These are phyloP conservation scores for Orthonychiurus folsomi DNA, from an alignment of 2,888 invertebrate species.

Conservation along the genomic window DNA sequence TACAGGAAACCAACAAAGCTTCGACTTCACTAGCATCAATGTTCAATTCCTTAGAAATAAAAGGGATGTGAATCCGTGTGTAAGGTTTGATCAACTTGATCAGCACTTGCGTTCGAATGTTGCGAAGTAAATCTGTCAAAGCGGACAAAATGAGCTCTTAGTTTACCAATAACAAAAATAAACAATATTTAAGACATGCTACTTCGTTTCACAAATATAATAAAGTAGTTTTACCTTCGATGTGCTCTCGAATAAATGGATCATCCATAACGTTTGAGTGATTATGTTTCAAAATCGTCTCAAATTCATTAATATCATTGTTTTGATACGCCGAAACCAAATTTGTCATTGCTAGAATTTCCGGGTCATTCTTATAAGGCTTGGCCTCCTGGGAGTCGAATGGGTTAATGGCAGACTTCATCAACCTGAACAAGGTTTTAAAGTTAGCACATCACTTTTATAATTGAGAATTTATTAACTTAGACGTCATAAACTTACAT, in stretches of 20 bases:
- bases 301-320: constrained; percentile 96
- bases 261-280: constrained; percentile 97
- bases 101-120: constrained; percentile 93
- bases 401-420: constrained; percentile 99
- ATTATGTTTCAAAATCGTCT: constrained; percentile 88
- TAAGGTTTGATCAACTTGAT: constrained; percentile 96
- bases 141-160: neutral
- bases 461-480: constrained; percentile 6
- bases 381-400: constrained; percentile 99
- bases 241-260: constrained; percentile 96
- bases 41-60: constrained; percentile 89
- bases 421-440: constrained; percentile 67
- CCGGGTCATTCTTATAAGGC: constrained; percentile 98
- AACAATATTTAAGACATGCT: neutral
- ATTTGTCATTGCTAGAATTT: constrained; percentile 98
- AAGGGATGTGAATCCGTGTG: constrained; percentile 94
- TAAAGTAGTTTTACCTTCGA: constrained; percentile 58
- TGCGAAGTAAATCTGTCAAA: constrained; percentile 72
- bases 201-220: neutral
- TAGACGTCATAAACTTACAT: constrained; percentile 66
- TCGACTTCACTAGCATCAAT: constrained; percentile 92
- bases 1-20: constrained; percentile 91
- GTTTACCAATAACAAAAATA: neutral
- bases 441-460: neutral
- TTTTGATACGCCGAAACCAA: constrained; percentile 89